Evolutionary conservation across 2,113 vertebrate species (phyloP), one percentile per base, ranked within the genome.

Genomic region (Coracopsis vasa): DNA sequence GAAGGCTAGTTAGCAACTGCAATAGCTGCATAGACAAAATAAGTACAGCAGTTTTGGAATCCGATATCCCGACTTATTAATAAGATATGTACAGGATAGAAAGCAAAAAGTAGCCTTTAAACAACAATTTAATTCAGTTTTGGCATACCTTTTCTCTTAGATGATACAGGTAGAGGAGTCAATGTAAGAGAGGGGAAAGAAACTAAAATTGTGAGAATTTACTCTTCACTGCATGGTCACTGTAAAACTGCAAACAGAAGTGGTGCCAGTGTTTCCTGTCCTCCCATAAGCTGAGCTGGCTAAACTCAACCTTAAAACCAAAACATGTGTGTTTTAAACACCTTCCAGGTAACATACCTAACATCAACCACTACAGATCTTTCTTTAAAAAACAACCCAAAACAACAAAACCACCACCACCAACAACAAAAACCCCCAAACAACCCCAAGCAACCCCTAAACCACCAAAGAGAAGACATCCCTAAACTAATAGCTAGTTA

Each of bases 271-370:
- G 61, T 28, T 15, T 51, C 66, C 72, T 62, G 35, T 20, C 56
- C 70, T 72, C 37, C n/a, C 54, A 29, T 14, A 56, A 64, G 15
- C 18, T 33, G 35, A 73, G 39, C 54, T 85, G 31, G 17, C 42
- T 67, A 61, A 44, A 66, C 33, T n/a, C 54, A 35, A 31, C 50
- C 33, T 84, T 37, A 13, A 29, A 78, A 41, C 28, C 29, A 29
- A 69, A 71, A 47, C 42, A 29, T 2, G 2, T 10, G 19, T 28
- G 15, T 41, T 50, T 51, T 8, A 72, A 48, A 20, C 41, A 79
- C 8, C 51, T 20, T 51, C 74, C 11, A n/a, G 65, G 44, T 35
- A 29, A 44, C 0, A 10, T 0, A 0, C 33, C 25, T 6, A 37
- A 31, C 20, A 74, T 13, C 47, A 54, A 27, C 25, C 31, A 35